These are phyloP conservation scores for Equus przewalskii DNA, from an alignment of 2,113 vertebrate genomes.

Conservation along the genomic window DNA sequence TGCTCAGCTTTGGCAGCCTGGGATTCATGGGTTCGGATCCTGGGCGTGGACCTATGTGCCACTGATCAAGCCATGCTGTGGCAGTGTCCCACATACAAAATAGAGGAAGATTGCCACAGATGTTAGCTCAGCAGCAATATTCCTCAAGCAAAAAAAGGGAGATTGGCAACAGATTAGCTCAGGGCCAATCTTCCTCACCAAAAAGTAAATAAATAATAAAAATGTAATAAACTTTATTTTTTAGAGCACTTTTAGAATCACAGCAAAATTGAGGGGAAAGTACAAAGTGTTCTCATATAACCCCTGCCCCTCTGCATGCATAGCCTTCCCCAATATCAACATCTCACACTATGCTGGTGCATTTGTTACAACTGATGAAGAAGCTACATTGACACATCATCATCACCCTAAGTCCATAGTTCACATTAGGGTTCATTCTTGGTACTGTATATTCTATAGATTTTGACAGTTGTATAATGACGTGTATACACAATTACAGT, in stretches of 20 bases:
- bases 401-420: background rate
- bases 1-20: too few relatives aligned
- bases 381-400: background rate
- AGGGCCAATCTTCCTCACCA: too few relatives aligned
- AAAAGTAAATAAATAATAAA: too few relatives aligned
- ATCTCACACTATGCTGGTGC: fast-evolving
- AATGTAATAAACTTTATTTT: background rate
- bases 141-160: too few relatives aligned
- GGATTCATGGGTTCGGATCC: too few relatives aligned
- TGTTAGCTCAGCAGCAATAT: too few relatives aligned
- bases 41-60: too few relatives aligned
- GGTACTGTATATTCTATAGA: background rate
- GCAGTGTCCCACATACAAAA: too few relatives aligned
- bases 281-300: background rate
- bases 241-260: background rate
- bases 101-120: too few relatives aligned
- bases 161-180: too few relatives aligned
- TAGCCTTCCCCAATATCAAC: background rate
- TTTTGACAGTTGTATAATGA: background rate
- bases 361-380: background rate
- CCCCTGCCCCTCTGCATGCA: fast-evolving
- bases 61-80: too few relatives aligned
- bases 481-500: too few relatives aligned
- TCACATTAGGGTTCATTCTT: background rate
- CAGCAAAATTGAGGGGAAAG: background rate